A percentile compares a stretch with the other conserved stretches of the same genome.
Evolutionary conservation across 2,797 vertebrate genomes (phyloP).

Genomic region (Stomatorhinus walkeri): DNA sequence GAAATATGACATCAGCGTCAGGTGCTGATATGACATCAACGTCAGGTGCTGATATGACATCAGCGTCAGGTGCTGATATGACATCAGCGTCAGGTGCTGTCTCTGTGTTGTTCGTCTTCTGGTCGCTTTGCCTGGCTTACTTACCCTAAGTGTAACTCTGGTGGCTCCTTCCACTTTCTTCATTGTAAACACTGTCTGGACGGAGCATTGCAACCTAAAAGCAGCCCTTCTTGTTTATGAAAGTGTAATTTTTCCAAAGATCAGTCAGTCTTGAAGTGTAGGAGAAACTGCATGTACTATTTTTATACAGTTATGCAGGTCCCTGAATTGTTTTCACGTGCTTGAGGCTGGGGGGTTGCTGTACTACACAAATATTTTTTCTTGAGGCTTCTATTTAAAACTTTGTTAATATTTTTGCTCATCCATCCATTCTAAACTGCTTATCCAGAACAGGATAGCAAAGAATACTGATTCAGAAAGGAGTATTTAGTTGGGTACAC

Average conservation of each 20-base stretch:
- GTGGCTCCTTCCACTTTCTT: not conserved
- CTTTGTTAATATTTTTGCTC: not conserved
- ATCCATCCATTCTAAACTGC: not conserved
- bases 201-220: slow-evolving; percentile 21
- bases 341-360: not conserved
- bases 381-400: not conserved
- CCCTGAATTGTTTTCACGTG: not conserved
- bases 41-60: not conserved
- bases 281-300: not conserved
- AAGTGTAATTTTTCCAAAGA: slow-evolving; percentile 24
- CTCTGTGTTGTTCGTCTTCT: not conserved
- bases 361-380: not conserved
- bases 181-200: slow-evolving; percentile 33
- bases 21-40: not conserved
- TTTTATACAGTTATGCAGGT: not conserved
- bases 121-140: not conserved
- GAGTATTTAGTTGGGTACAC: not conserved
- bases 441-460: not conserved
- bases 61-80: not conserved
- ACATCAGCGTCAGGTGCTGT: not conserved
- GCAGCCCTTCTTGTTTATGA: slow-evolving; percentile 26
- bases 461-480: not conserved
- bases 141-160: not conserved
- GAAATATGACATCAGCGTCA: not conserved
- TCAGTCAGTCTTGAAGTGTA: slow-evolving; percentile 15